Conservation (phyloP, 1,140 invertebrate genomes). For the Apocrypta bakeri region DNA sequence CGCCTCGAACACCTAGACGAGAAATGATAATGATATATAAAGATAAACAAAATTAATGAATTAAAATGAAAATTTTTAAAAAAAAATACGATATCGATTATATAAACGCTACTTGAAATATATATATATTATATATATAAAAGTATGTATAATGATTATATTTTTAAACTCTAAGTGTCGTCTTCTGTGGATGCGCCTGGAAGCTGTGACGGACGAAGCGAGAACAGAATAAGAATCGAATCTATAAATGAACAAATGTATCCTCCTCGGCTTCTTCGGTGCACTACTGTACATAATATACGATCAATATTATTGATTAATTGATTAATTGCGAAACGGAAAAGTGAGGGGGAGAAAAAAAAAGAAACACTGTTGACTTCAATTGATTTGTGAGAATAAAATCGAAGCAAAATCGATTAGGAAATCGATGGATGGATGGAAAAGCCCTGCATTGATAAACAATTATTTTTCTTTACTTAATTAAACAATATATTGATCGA, state of each 20-base stretch:
- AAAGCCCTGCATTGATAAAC: no score
- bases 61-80: constrained; percentile 31
- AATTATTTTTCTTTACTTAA: background rate
- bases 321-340: constrained; percentile 37
- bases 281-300: constrained; percentile 69
- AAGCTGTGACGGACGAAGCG: constrained; percentile 38
- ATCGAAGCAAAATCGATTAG: background rate
- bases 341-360: constrained; percentile 21
- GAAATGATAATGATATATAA: constrained; percentile 13
- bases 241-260: constrained; percentile 10
- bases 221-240: constrained; percentile 10
- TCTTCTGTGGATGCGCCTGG: constrained; percentile 67
- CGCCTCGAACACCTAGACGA: background rate
- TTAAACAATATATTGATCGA: background rate
- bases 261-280: constrained; percentile 40
- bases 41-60: constrained; percentile 35
- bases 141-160: constrained; percentile 72
- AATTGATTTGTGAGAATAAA: constrained; percentile 50
- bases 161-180: constrained; percentile 76
- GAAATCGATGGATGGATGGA: background rate
- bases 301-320: constrained; percentile 50
- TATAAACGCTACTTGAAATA: constrained; percentile 72
- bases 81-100: constrained; percentile 61
- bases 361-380: constrained; percentile 45
- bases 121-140: no score